Percentiles rank a stretch among this genome's conserved stretches.
Conservation (phyloP, 2,797 vertebrate genomes). For the Anas bernieri region DNA sequence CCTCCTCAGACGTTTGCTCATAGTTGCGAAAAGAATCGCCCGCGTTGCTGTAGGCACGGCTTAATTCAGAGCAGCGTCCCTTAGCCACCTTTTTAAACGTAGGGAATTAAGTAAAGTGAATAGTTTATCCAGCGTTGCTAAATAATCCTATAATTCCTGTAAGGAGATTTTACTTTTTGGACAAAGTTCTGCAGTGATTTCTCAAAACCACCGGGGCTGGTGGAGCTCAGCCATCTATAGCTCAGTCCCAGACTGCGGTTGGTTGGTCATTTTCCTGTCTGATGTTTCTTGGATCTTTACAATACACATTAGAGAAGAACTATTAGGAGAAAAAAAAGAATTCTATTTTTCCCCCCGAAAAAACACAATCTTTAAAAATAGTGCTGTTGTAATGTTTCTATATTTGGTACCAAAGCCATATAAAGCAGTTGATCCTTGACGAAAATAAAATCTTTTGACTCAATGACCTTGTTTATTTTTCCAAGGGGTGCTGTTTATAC, state of each 20-base stretch:
- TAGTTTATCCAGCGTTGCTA: background rate
- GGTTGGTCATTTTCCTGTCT: background rate
- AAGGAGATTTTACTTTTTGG: background rate
- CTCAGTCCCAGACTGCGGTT: background rate
- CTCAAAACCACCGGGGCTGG: background rate
- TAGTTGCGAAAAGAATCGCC: constrained; percentile 52
- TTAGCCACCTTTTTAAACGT: background rate
- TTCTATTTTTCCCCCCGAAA: background rate
- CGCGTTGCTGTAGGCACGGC: background rate
- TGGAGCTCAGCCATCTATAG: background rate
- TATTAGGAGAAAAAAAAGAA: background rate
- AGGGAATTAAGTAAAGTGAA: background rate
- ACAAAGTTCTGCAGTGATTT: background rate
- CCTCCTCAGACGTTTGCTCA: constrained; percentile 47
- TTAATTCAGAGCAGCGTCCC: constrained; percentile 37
- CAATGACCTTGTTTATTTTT: constrained; percentile 51
- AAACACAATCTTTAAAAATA: background rate
- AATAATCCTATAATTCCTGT: background rate
- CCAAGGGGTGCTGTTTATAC: background rate
- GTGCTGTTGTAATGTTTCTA: constrained; percentile 26
- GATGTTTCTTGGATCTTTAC: background rate
- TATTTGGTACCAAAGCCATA: constrained; percentile 37
- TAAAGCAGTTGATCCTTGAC: constrained; percentile 50
- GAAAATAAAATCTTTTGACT: constrained; percentile 51
- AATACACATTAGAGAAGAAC: background rate